These are phyloP conservation scores for Nomada lathburiana DNA, from an alignment of 2,888 invertebrate genomes.

Conservation along the genomic window DNA sequence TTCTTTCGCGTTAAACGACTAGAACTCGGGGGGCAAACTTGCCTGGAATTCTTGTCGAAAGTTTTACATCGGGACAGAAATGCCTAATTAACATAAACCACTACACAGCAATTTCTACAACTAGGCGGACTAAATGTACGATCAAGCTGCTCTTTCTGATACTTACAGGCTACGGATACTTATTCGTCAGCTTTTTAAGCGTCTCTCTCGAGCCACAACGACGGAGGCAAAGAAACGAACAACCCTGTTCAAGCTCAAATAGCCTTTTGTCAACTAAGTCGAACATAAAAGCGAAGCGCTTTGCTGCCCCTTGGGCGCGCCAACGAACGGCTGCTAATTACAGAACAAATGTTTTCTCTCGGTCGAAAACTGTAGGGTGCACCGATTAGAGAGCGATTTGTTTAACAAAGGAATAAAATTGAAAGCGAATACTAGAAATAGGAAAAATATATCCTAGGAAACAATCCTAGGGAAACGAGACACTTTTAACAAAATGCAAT, in stretches of 20 bases:
- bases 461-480: neutral
- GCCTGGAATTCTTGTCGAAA: slow-evolving; percentile 13
- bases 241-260: slow-evolving; percentile 51
- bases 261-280: slow-evolving; percentile 21
- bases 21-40: slow-evolving; percentile 2
- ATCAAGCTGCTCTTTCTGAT: slow-evolving; percentile 48
- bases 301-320: neutral
- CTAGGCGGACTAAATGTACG: slow-evolving; percentile 58
- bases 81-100: slow-evolving; percentile 40
- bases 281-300: slow-evolving; percentile 32
- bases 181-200: slow-evolving; percentile 16
- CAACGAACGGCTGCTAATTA: slow-evolving; percentile 1
- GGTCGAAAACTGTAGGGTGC: neutral
- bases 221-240: slow-evolving; percentile 45
- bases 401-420: neutral
- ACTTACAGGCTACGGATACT: slow-evolving; percentile 41
- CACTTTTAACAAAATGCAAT: slow-evolving; percentile 9
- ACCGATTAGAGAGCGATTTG: slow-evolving; percentile 8
- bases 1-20: neutral
- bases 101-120: slow-evolving; percentile 56
- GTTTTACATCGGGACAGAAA: slow-evolving; percentile 23
- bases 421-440: neutral
- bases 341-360: neutral
- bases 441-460: neutral
- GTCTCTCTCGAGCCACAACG: slow-evolving; percentile 12